phyloP scores from a whole-genome alignment of 2,888 invertebrate genomes.

The Metopia argyrocephala region DNA sequence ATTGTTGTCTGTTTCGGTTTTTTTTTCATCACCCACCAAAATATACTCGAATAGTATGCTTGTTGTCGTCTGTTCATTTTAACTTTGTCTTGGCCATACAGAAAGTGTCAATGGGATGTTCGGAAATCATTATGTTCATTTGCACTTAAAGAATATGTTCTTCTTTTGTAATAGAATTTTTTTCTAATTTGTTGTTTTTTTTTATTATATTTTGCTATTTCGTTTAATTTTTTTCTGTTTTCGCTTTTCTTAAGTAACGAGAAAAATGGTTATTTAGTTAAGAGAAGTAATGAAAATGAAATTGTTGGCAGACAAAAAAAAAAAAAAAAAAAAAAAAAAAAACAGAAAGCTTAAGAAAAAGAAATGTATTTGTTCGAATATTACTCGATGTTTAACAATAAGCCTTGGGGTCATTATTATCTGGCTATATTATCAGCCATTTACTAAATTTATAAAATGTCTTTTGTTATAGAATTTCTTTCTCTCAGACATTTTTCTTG shows the following conservation, averaged over 20 bases:
- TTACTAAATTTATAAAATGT: constrained; percentile 36
- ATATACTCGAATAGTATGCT: no score
- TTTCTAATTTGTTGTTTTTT: neutral
- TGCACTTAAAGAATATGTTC: constrained; percentile 62
- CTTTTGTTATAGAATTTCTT: constrained; percentile 25
- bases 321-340: constrained; percentile 1
- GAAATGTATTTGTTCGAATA: constrained; percentile 46
- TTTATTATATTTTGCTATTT: neutral
- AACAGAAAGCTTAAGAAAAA: no score
- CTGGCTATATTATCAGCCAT: constrained; percentile 45
- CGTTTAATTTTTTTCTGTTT: neutral
- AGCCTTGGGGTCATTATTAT: constrained; percentile 58
- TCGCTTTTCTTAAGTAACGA: constrained; percentile 41
- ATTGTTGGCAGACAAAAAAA: constrained; percentile 19
- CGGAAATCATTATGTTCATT: constrained; percentile 67
- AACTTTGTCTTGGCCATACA: constrained; percentile 23
- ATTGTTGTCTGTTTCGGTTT: constrained; percentile 12
- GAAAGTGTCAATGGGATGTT: constrained; percentile 63
- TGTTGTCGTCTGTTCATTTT: no score
- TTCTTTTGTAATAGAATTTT: constrained; percentile 40
- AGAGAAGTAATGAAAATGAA: constrained; percentile 43
- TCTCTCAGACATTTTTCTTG: neutral
- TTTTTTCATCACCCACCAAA: no score
- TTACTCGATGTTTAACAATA: constrained; percentile 50
- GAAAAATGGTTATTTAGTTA: constrained; percentile 45